Percentiles rank a stretch among this genome's conserved stretches.
These are phyloP conservation scores for Morone saxatilis DNA, from an alignment of 2,113 vertebrate genomes.

Conservation along the genomic window DNA sequence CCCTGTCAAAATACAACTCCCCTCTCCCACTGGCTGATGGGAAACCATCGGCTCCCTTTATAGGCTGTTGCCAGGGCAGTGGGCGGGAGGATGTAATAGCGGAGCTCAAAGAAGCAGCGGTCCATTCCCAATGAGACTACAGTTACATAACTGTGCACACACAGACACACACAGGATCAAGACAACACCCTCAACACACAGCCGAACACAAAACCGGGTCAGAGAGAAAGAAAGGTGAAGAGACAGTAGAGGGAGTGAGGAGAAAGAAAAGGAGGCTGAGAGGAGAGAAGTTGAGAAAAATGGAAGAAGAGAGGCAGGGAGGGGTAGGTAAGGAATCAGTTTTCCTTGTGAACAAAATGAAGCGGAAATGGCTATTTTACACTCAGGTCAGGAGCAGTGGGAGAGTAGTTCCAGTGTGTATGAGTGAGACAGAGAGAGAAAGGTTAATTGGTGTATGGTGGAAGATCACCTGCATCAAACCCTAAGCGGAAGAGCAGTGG, in stretches of 20 bases:
- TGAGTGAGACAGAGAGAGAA: constrained; percentile 32
- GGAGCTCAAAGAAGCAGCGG: constrained; percentile 62
- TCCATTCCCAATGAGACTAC: constrained; percentile 71
- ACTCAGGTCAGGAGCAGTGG: constrained; percentile 72
- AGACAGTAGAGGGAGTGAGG: constrained; percentile 30
- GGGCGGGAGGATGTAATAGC: constrained; percentile 55
- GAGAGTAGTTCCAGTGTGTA: constrained; percentile 44
- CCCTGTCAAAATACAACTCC: constrained; percentile 72
- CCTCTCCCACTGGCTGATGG: constrained; percentile 68
- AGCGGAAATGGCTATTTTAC: constrained; percentile 73
- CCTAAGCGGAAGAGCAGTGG: constrained; percentile 58
- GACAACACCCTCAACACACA: constrained; percentile 74
- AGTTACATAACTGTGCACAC: constrained; percentile 68
- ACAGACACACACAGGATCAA: constrained; percentile 39
- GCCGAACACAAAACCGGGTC: constrained; percentile 62
- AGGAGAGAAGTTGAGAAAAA: constrained; percentile 31
- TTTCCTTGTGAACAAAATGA: constrained; percentile 74
- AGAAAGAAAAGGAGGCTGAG: constrained; percentile 21
- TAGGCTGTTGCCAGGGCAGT: constrained; percentile 44
- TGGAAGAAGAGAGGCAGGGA: constrained; percentile 13
- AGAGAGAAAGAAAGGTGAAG: constrained; percentile 51
- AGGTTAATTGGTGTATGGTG: constrained; percentile 69
- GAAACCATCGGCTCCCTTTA: constrained; percentile 38
- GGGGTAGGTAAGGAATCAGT: constrained; percentile 61
- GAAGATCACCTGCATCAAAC: constrained; percentile 62